These are phyloP conservation scores for Spatula clypeata DNA, from an alignment of 2,797 vertebrate species.

Conservation along the genomic window DNA sequence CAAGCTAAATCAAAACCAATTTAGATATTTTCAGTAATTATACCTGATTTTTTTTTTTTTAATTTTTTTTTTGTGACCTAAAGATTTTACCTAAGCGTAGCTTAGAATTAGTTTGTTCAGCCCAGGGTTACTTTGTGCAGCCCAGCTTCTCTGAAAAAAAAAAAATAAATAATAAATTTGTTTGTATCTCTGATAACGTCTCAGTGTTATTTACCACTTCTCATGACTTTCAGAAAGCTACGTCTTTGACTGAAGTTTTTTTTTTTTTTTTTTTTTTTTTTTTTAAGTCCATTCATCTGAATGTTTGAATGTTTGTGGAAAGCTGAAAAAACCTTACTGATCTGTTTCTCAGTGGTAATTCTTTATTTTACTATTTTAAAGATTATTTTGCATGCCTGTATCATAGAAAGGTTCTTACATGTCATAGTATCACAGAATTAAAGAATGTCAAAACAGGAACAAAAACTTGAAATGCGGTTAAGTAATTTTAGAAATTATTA, in stretches of 20 bases:
- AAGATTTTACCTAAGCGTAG: neutral
- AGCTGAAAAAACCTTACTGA: neutral
- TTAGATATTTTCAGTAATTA: neutral
- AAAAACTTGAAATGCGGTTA: neutral
- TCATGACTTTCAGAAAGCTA: neutral
- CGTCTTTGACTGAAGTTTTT: neutral
- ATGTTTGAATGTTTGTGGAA: neutral
- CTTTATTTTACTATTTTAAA: neutral
- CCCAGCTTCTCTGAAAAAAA: neutral
- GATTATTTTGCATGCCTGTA: neutral
- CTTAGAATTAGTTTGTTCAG: accelerated
- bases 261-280: neutral
- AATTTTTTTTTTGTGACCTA: neutral
- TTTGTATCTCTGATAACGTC: neutral
- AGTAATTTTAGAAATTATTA: neutral
- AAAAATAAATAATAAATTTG: no score
- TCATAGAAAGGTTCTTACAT: neutral
- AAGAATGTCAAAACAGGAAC: neutral
- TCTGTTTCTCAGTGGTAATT: neutral
- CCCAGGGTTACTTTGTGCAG: neutral
- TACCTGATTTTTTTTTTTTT: accelerated
- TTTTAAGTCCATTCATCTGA: neutral
- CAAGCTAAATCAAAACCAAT: neutral
- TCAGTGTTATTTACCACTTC: neutral
- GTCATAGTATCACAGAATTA: neutral